Conservation (phyloP, 2,113 vertebrate species). For the Thamnaconus septentrionalis region DNA sequence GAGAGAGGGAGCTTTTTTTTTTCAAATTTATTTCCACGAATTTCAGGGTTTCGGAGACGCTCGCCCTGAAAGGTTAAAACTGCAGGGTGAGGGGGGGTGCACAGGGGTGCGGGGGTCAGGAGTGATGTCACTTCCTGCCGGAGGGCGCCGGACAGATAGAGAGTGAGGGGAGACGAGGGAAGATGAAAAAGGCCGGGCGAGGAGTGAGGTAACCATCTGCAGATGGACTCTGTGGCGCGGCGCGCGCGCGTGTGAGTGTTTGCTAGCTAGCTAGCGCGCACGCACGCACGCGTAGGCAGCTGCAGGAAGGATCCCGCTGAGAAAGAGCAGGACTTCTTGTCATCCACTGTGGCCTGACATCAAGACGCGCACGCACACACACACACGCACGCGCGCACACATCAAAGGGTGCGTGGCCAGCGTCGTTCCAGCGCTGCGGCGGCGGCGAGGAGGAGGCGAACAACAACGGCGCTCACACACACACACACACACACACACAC, state of each 20-base stretch:
- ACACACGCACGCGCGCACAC: constrained; percentile 38
- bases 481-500: constrained; percentile 23
- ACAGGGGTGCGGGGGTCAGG: constrained; percentile 21
- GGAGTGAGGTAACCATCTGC: constrained; percentile 68
- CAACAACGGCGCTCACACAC: constrained; percentile 49
- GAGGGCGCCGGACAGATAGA: constrained; percentile 26
- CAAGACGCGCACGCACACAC: constrained; percentile 42
- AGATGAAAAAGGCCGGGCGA: constrained; percentile 59
- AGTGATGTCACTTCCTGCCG: constrained; percentile 63
- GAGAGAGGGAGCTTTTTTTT: too few species aligned
- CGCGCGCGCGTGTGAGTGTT: constrained; percentile 25
- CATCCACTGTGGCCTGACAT: constrained; percentile 63
- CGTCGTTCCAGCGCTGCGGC: constrained; percentile 43
- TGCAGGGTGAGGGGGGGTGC: too few species aligned
- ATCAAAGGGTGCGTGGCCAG: constrained; percentile 67
- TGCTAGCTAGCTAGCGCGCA: constrained; percentile 1
- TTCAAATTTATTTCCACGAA: too few species aligned
- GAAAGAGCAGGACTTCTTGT: constrained; percentile 73
- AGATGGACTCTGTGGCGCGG: constrained; percentile 63
- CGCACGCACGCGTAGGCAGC: constrained; percentile 44
- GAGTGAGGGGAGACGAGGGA: constrained; percentile 40
- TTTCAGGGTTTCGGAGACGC: not conserved
- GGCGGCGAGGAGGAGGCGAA: constrained; percentile 60
- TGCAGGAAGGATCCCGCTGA: constrained; percentile 71
- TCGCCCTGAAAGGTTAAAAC: constrained; percentile 1